Evolutionary conservation across 1,140 invertebrate genomes (phyloP).

Genomic region (Piezodorus guildinii): DNA sequence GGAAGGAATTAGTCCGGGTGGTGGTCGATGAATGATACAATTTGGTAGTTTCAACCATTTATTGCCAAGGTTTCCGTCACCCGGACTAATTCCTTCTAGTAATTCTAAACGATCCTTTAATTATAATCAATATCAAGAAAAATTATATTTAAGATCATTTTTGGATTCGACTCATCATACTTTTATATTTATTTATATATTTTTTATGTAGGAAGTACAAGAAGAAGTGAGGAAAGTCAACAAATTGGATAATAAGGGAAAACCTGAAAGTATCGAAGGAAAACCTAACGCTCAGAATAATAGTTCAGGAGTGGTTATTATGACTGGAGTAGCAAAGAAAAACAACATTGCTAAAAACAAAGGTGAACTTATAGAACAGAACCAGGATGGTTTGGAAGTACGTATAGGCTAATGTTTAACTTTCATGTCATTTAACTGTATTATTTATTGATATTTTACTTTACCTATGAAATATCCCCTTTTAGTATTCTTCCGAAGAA

Average conservation of each 20-base stretch:
- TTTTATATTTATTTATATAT: not conserved
- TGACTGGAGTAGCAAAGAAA: constrained; percentile 43
- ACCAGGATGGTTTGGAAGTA: constrained; percentile 86
- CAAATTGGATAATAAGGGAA: constrained; percentile 49
- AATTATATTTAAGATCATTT: too few species aligned
- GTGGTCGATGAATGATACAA: too few species aligned
- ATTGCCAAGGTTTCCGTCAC: too few species aligned
- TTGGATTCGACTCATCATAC: not conserved
- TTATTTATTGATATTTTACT: not conserved
- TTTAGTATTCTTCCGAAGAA: constrained; percentile 87
- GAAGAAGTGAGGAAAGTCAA: constrained; percentile 87
- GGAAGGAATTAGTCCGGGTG: too few species aligned
- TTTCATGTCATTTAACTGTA: not conserved
- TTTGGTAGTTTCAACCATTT: too few species aligned
- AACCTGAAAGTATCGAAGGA: constrained; percentile 29
- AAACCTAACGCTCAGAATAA: constrained; percentile 15
- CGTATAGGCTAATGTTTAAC: not conserved
- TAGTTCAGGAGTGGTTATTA: constrained; percentile 17
- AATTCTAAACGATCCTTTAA: too few species aligned
- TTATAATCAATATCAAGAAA: too few species aligned
- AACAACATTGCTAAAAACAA: constrained; percentile 57
- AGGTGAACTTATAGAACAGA: constrained; percentile 94
- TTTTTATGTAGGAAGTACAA: constrained; percentile 47
- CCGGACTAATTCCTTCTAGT: too few species aligned
- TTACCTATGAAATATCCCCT: constrained; percentile 27